phyloP scores from a whole-genome alignment of 64 coral and sea anemone genomes.

The Montipora sp. region DNA sequence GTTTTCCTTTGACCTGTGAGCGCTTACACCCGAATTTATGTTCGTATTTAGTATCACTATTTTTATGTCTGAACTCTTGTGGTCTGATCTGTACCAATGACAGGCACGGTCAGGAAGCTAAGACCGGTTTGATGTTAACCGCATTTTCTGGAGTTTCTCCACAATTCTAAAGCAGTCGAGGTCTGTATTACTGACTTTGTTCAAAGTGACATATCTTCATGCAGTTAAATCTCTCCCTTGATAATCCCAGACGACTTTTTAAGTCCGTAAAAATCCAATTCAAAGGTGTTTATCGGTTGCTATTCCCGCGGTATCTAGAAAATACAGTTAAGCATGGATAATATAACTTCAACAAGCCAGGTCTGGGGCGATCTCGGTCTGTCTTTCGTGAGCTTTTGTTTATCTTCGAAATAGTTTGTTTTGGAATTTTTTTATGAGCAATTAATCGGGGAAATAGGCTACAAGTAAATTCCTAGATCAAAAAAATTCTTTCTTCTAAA shows the following conservation, averaged over 20 bases:
- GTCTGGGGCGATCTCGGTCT: background rate
- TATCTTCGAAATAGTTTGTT: background rate
- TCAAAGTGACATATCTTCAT: background rate
- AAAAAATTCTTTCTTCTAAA: background rate
- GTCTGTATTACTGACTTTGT: no score
- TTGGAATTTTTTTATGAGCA: background rate
- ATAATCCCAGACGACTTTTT: background rate
- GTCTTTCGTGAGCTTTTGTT: background rate
- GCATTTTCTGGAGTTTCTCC: no score
- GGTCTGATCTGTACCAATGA: background rate
- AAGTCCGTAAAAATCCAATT: background rate
- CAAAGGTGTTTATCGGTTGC: background rate
- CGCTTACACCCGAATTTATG: background rate
- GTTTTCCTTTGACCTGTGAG: no score
- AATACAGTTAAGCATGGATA: background rate
- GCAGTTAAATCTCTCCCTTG: no score
- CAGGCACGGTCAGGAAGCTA: no score
- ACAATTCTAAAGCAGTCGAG: no score
- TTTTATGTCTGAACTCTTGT: background rate
- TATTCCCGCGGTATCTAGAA: background rate
- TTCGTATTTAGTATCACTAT: background rate
- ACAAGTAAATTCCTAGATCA: background rate
- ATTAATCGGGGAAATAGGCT: background rate
- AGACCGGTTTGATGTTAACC: no score
- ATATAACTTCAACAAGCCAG: no score